These are phyloP conservation scores for Oreortyx pictus DNA, from an alignment of 2,797 vertebrate species.

Conservation along the genomic window DNA sequence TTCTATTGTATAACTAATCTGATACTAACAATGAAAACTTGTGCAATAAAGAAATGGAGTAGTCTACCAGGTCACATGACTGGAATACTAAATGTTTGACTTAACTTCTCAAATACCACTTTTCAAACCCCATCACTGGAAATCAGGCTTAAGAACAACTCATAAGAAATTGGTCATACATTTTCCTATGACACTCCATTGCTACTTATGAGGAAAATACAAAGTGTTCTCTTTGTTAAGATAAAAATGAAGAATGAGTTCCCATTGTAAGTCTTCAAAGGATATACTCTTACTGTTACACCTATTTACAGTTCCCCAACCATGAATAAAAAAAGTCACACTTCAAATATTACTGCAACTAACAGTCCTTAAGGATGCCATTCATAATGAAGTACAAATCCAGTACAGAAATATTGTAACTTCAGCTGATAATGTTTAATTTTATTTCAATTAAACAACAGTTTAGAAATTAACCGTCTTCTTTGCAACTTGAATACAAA, in stretches of 20 bases:
- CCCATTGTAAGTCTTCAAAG: not conserved
- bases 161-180: not conserved
- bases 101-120: not conserved
- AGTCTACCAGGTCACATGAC: not conserved
- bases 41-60: not conserved
- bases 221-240: not conserved
- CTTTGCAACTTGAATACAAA: not conserved
- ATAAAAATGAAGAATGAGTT: constrained; percentile 7
- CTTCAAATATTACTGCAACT: not conserved
- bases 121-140: not conserved
- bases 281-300: not conserved
- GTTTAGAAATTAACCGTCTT: not conserved
- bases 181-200: not conserved
- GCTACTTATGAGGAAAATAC: not conserved
- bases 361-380: not conserved
- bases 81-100: not conserved
- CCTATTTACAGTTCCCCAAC: not conserved
- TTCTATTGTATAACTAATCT: not conserved
- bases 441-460: constrained; percentile 3
- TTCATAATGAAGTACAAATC: not conserved
- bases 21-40: not conserved
- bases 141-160: not conserved
- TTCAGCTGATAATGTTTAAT: not conserved
- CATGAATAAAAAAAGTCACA: not conserved
- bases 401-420: not conserved